Base-by-base conservation (phyloP, 2,797 vertebrate species). In the Moxostoma hubbsi region DNA sequence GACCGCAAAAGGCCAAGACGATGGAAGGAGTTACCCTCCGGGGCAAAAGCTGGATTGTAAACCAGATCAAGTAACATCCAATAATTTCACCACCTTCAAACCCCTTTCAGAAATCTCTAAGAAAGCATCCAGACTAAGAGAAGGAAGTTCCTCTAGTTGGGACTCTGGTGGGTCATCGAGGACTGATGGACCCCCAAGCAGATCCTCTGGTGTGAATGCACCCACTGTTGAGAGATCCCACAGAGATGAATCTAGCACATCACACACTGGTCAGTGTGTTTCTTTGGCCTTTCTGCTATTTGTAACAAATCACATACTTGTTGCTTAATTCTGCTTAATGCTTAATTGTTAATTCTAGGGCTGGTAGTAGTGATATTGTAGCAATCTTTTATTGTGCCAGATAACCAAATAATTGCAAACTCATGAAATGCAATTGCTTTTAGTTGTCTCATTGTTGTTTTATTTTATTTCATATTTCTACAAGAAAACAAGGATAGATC, bases 41-140 rank as follows among this genome's bases (percentile, higher is more conserved):
- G 45, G 87, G 16, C 80, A 73, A 50, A 86, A 81, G 69, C 51
- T 79, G 0, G 5, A 53, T 0, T 91, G 92, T 67, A 88, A 86
- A 69, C 86, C 80, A 65, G 82, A 85, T 51, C 90, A 93, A 18
- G 89, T 90, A 73, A 77, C 89, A 77, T 74, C 80, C 9, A 73
- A 24, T 64, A 82, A 57, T 0, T 92, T 94, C 74, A 92, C 90
- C 85, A 93, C 91, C 64, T 94, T 95, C 76, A 92, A 90, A 85
- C 91, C 91, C 63, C 84, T 81, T 63, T 85, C 84, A 72, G 89
- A 89, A 0, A 87, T 84, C 87, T 89, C 88, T 80, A 91, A 90
- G 90, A 91, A 78, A 81, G 83, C 54, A 13, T 36, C 65, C 61
- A 57, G 72, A 77, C 81, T 85, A 79, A 87, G 78, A 77, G 91